Conservation (phyloP, 2,113 vertebrate species). For the Turdus rufiventris region DNA sequence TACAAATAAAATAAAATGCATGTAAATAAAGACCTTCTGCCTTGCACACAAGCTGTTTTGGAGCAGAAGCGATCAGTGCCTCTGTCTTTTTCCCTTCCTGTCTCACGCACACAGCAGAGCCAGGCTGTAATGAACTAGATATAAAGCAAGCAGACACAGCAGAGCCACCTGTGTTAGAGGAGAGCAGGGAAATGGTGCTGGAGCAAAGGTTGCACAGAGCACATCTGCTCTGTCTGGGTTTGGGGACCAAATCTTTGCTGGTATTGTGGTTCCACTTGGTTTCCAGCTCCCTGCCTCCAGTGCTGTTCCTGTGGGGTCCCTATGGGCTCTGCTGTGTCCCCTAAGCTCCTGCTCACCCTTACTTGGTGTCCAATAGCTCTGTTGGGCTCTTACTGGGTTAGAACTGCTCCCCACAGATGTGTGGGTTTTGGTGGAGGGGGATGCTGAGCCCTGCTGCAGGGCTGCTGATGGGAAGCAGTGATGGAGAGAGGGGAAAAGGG, state of each 20-base stretch:
- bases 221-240: background rate
- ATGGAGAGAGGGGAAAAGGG: background rate
- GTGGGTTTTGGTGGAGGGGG: background rate
- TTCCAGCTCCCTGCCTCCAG: accelerated
- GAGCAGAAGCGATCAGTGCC: background rate
- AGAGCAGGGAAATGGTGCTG: background rate
- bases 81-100: conserved; percentile 7
- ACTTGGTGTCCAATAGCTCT: background rate
- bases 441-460: background rate
- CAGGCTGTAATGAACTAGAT: conserved; percentile 4
- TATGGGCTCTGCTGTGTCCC: accelerated
- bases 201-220: background rate
- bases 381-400: background rate
- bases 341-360: background rate
- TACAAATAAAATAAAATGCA: conserved; percentile 31
- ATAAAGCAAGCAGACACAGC: background rate
- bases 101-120: background rate
- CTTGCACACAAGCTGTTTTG: background rate
- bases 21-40: conserved; percentile 38
- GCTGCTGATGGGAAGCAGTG: background rate
- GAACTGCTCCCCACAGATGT: background rate
- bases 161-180: background rate
- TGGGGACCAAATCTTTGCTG: background rate
- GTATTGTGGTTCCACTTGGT: background rate
- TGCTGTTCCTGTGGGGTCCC: background rate